phyloP scores from a whole-genome alignment of 2,888 invertebrate species.

The Quadroppia sp. region DNA sequence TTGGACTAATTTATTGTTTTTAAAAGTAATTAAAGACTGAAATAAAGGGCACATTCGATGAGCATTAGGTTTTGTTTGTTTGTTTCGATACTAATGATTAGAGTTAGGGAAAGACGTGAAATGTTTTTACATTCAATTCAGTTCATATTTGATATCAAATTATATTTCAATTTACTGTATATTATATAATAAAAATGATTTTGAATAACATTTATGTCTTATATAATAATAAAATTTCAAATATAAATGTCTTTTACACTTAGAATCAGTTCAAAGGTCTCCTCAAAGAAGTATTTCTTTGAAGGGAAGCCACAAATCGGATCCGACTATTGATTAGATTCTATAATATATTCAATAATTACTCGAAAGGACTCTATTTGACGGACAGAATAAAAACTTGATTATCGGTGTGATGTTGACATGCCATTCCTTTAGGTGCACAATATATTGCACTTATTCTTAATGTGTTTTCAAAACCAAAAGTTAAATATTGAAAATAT shows the following conservation, averaged over 20 bases:
- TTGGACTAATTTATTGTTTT: not conserved
- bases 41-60: slow-evolving; percentile 34
- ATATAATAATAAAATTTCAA: not conserved
- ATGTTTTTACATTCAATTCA: not conserved
- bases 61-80: not conserved
- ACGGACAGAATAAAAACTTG: not conserved
- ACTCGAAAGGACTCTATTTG: slow-evolving; percentile 8
- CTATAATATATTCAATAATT: not conserved
- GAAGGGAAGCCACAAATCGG: slow-evolving; percentile 29
- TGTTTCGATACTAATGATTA: not conserved
- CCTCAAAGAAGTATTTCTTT: not conserved
- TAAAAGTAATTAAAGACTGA: slow-evolving; percentile 9
- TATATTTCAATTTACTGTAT: not conserved
- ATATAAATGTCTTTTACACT: not conserved
- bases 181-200: not conserved
- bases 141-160: not conserved
- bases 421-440: too few relatives aligned
- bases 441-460: too few relatives aligned
- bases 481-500: too few relatives aligned
- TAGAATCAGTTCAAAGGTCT: not conserved
- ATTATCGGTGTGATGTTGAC: too few relatives aligned
- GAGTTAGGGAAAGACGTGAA: too few relatives aligned
- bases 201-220: not conserved
- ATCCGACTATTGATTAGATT: not conserved
- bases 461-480: too few relatives aligned